Evolutionary conservation across 1,140 invertebrate genomes (phyloP).

Genomic region (Pectinophora gossypiella): DNA sequence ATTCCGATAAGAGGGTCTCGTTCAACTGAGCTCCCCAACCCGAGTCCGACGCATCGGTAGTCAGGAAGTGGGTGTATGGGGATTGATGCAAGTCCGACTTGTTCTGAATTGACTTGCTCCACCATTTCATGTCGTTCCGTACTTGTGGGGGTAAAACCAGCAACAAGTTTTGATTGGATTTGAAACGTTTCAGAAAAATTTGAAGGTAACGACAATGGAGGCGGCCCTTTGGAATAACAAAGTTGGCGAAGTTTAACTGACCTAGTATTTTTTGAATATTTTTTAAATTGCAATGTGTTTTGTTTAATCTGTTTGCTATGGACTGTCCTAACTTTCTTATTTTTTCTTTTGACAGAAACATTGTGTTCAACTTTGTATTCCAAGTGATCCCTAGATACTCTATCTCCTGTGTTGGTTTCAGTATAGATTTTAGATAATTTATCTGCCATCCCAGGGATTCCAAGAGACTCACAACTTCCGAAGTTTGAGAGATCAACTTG

Average conservation of each 20-base stretch:
- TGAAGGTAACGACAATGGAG: slow-evolving; percentile 12
- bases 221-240: slow-evolving; percentile 46
- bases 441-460: slow-evolving; percentile 24
- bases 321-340: neutral
- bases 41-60: slow-evolving; percentile 29
- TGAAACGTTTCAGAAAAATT: slow-evolving; percentile 11
- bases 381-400: slow-evolving; percentile 27
- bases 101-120: slow-evolving; percentile 15
- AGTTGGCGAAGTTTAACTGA: neutral
- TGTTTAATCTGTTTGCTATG: slow-evolving; percentile 1
- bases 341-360: slow-evolving; percentile 11
- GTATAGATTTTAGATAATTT: slow-evolving; percentile 18
- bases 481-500: slow-evolving; percentile 2
- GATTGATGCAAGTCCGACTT: slow-evolving; percentile 10
- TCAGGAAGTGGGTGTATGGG: slow-evolving; percentile 19
- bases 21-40: slow-evolving; percentile 24
- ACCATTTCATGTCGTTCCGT: slow-evolving; percentile 18
- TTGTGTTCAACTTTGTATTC: slow-evolving; percentile 19
- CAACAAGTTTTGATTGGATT: neutral
- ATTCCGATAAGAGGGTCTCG: slow-evolving; percentile 6
- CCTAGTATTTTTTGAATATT: neutral
- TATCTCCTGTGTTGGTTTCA: slow-evolving; percentile 17
- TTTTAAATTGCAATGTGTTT: slow-evolving; percentile 40
- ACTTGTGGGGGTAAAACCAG: slow-evolving; percentile 2
- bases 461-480: slow-evolving; percentile 12